phyloP scores from a whole-genome alignment of 2,797 vertebrate genomes.

The Heteromormyrus szaboi region DNA sequence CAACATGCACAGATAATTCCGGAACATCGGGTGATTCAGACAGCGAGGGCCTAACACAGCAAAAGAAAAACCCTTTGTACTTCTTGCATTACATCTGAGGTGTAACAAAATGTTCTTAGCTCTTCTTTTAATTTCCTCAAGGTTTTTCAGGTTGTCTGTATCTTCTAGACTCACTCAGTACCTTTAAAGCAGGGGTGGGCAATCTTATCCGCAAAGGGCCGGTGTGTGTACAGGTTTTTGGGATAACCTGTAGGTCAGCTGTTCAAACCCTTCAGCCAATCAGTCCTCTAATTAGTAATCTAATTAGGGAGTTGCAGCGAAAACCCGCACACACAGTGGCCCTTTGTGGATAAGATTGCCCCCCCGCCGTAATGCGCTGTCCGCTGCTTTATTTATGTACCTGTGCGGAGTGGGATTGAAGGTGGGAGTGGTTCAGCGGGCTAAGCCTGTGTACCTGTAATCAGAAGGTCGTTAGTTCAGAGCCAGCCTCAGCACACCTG shows the following conservation, averaged over 20 bases:
- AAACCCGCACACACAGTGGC: not conserved
- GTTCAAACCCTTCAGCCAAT: not conserved
- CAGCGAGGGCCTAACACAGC: not conserved
- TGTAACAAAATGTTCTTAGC: not conserved
- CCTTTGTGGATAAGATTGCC: not conserved
- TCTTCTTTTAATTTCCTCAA: not conserved
- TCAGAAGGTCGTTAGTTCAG: too few relatives aligned
- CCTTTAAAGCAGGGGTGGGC: not conserved
- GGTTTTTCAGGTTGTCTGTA: not conserved
- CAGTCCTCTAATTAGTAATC: not conserved
- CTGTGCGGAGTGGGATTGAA: not conserved
- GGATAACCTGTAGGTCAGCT: not conserved
- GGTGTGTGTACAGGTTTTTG: not conserved
- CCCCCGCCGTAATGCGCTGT: not conserved
- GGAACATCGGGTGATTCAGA: not conserved
- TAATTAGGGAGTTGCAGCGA: not conserved
- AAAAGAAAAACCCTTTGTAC: not conserved
- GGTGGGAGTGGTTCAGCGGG: too few relatives aligned
- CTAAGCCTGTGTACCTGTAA: too few relatives aligned
- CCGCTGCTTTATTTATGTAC: not conserved
- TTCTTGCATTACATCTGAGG: not conserved
- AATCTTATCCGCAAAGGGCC: not conserved
- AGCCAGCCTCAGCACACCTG: too few relatives aligned
- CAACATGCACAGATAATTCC: slow-evolving; percentile 4
- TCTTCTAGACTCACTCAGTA: not conserved